Percentiles rank a stretch among this genome's conserved stretches.
Evolutionary conservation across 2,797 vertebrate species (phyloP).

Genomic region (Anabas testudineus): DNA sequence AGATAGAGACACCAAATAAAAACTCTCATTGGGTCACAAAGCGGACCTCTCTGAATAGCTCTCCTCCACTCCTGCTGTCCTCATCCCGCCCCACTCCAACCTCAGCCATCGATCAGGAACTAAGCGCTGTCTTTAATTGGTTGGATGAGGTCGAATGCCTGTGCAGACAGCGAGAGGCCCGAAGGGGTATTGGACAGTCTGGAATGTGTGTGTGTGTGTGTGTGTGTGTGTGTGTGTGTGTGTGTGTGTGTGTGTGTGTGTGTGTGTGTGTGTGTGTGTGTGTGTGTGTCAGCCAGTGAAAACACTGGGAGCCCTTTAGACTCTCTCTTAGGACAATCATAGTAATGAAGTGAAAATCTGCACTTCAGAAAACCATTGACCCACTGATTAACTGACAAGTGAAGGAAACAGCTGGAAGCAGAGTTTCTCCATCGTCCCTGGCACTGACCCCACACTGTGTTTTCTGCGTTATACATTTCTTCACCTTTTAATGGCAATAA

Average conservation of each 20-base stretch:
- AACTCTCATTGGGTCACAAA: constrained; percentile 23
- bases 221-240: constrained; percentile 31
- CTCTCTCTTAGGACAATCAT: constrained; percentile 64
- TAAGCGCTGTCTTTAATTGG: constrained; percentile 82
- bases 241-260: constrained; percentile 23
- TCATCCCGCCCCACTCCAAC: constrained; percentile 58
- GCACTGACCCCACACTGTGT: neutral
- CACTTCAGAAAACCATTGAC: constrained; percentile 69
- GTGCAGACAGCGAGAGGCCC: constrained; percentile 72
- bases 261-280: constrained; percentile 27
- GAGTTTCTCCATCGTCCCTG: neutral
- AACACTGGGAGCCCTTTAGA: constrained; percentile 56
- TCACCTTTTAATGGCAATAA: neutral
- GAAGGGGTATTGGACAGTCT: constrained; percentile 58
- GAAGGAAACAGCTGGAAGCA: constrained; percentile 57
- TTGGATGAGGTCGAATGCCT: constrained; percentile 78
- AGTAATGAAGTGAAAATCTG: constrained; percentile 75
- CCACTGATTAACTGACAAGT: constrained; percentile 67
- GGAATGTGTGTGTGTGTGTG: constrained; percentile 45
- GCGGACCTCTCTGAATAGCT: constrained; percentile 35
- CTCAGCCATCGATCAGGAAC: constrained; percentile 78
- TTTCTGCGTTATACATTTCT: neutral
- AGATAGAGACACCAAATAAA: constrained; percentile 41
- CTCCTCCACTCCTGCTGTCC: constrained; percentile 36
- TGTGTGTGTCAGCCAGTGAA: constrained; percentile 38